Conservation (phyloP, 2,888 invertebrate genomes). For the Monopis laevigella region DNA sequence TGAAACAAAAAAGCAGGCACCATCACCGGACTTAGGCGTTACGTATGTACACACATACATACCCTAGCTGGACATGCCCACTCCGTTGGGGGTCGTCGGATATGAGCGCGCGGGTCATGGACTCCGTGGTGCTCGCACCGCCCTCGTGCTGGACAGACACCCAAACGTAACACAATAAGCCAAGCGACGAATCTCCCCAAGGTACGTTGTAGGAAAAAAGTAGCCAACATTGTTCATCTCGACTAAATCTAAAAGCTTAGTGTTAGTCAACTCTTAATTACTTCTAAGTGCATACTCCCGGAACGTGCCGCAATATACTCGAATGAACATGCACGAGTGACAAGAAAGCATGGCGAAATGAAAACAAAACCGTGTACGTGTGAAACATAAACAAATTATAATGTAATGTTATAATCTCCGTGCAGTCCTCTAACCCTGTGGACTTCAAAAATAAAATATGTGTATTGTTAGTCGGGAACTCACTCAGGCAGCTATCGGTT, state of each 20-base stretch:
- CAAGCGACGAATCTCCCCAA: constrained; percentile 36
- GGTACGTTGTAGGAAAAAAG: constrained; percentile 65
- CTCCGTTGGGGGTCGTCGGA: constrained; percentile 92
- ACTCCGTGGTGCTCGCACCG: constrained; percentile 92
- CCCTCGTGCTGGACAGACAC: constrained; percentile 86
- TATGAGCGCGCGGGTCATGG: constrained; percentile 95
- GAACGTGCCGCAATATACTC: not conserved
- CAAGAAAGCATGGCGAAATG: constrained; percentile 53
- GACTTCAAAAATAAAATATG: constrained; percentile 67
- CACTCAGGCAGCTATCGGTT: constrained; percentile 68
- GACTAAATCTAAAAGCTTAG: constrained; percentile 17
- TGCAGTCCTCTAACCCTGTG: constrained; percentile 25
- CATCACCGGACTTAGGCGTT: not conserved
- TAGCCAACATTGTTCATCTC: constrained; percentile 46
- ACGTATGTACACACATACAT: constrained; percentile 66
- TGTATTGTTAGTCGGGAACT: constrained; percentile 54
- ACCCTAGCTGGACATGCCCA: constrained; percentile 95
- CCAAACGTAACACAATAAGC: too few relatives aligned
- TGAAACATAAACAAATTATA: not conserved
- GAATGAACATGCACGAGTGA: constrained; percentile 50
- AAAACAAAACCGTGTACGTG: constrained; percentile 28
- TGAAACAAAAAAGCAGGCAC: not conserved
- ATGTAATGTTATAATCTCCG: not conserved
- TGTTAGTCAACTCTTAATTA: not conserved
- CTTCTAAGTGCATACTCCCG: not conserved